These are phyloP conservation scores for Danio kyathit DNA, from an alignment of 2,797 vertebrate species.

Conservation along the genomic window DNA sequence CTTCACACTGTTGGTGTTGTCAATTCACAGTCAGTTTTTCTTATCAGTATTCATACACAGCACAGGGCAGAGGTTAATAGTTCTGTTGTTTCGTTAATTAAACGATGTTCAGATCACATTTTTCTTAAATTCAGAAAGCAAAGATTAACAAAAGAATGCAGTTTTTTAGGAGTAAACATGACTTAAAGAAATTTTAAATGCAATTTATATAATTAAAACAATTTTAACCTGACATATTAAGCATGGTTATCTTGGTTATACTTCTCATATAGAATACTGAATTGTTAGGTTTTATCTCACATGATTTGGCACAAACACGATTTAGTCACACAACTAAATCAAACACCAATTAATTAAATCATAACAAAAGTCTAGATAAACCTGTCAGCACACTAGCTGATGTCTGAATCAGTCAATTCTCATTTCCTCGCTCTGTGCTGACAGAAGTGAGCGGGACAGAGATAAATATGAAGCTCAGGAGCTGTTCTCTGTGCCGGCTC, in stretches of 20 bases:
- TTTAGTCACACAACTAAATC: conserved; percentile 7
- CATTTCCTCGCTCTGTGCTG: conserved; percentile 62
- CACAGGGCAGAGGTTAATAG: conserved; percentile 49
- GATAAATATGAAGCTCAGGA: conserved; percentile 37
- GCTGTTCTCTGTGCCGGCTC: conserved; percentile 37
- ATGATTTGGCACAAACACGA: background rate
- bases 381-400: conserved; percentile 9
- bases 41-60: conserved; percentile 40
- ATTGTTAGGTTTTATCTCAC: background rate
- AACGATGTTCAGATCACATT: conserved; percentile 22
- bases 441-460: conserved; percentile 30
- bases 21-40: conserved; percentile 7
- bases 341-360: background rate
- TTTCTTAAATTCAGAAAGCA: background rate
- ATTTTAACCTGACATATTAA: background rate
- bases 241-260: background rate
- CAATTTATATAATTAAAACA: background rate
- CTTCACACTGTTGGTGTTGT: background rate
- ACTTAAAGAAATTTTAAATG: background rate
- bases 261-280: background rate
- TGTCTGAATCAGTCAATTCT: conserved; percentile 59
- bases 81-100: conserved; percentile 41
- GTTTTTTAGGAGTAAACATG: background rate
- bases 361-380: conserved; percentile 6
- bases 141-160: background rate